Conservation (phyloP, 2,113 vertebrate genomes). For the Lagopus leucura region DNA sequence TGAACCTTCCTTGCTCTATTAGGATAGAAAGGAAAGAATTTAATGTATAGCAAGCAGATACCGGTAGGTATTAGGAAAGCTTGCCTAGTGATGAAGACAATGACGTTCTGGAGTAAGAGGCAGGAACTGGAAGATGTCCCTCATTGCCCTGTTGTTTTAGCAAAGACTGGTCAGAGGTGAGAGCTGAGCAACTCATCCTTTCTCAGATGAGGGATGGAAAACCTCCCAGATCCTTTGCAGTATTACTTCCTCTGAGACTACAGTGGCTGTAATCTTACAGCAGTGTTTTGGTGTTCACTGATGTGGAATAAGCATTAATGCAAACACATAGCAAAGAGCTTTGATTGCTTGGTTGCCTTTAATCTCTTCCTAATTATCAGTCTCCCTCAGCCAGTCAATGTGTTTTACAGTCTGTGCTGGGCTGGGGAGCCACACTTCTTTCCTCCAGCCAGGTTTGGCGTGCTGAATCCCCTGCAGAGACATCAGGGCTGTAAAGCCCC, state of each 20-base stretch:
- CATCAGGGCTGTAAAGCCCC: background rate
- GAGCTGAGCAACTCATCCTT: background rate
- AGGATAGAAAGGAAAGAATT: background rate
- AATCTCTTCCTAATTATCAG: slow-evolving; percentile 23
- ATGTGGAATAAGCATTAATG: background rate
- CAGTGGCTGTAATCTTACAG: background rate
- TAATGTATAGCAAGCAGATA: background rate
- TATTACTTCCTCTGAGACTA: background rate
- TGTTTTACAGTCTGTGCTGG: background rate
- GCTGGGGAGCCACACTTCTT: background rate
- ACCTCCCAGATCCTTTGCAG: background rate
- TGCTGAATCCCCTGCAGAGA: background rate
- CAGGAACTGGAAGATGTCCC: background rate
- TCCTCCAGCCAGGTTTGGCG: background rate
- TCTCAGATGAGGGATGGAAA: background rate
- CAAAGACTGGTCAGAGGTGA: background rate
- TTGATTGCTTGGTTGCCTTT: background rate
- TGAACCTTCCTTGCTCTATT: background rate
- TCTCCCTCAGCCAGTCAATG: background rate
- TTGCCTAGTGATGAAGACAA: background rate
- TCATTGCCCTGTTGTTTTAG: background rate
- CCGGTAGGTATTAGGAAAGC: background rate
- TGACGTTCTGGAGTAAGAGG: background rate
- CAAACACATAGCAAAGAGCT: background rate
- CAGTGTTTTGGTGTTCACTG: background rate